Conservation (phyloP, 1,140 invertebrate genomes). For the Diorhabda elongata region DNA sequence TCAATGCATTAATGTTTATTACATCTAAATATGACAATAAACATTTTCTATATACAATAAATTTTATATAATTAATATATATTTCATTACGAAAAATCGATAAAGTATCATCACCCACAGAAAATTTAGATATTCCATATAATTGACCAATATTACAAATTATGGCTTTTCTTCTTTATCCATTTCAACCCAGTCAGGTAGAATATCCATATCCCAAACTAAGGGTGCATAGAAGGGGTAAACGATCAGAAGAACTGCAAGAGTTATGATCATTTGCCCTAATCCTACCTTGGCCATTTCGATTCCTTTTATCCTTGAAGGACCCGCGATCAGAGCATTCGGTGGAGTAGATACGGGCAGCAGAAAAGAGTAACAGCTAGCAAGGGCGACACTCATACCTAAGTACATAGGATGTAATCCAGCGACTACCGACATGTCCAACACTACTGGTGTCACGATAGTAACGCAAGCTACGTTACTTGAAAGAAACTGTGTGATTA, state of each 20-base stretch:
- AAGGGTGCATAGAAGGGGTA: conserved; percentile 52
- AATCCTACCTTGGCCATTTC: conserved; percentile 63
- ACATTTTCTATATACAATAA: no score
- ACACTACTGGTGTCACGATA: conserved; percentile 73
- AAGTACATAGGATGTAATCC: conserved; percentile 78
- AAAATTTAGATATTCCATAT: no score
- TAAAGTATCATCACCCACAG: no score
- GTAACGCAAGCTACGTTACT: conserved; percentile 84
- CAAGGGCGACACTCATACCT: conserved; percentile 77
- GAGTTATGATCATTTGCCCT: conserved; percentile 41
- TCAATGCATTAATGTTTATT: no score
- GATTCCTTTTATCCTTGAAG: conserved; percentile 68
- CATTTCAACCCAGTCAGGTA: conserved; percentile 49
- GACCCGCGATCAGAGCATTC: conserved; percentile 86
- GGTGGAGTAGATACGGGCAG: conserved; percentile 80
- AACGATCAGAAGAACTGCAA: conserved; percentile 40
- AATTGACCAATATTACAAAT: no score
- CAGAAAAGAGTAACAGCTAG: conserved; percentile 72
- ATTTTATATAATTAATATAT: no score
- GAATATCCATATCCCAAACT: conserved; percentile 53
- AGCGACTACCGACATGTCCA: conserved; percentile 57
- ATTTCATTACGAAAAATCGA: no score
- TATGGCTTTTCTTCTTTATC: background rate
- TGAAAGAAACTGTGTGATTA: conserved; percentile 72
- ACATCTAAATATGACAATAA: no score